Evolutionary conservation across 2,888 invertebrate species (phyloP), one percentile per base, ranked within the genome.

Genomic region (Pachymerium ferrugineum): DNA sequence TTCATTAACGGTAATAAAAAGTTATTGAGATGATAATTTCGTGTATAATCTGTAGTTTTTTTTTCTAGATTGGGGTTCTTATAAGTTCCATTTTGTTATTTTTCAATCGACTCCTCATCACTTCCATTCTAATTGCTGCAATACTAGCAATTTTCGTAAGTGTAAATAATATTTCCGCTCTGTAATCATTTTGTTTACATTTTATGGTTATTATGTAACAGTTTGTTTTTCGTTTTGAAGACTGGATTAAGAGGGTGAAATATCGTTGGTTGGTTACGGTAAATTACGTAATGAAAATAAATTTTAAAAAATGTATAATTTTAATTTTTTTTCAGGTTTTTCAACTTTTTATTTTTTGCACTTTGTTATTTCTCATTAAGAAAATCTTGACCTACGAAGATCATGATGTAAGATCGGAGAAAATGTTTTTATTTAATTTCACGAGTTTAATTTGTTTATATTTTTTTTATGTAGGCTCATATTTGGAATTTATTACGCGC

Each of bases 401-500:
- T 47, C 47, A 47, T n/a, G 47, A 47, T 19, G 47, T 47, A 47
- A 47, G 0, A n/a, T n/a, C n/a, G n/a, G n/a, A 38, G 16, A 38
- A 38, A 12, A 38, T 16, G 12, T 38, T 38, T 8, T 70, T 35
- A 1, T 19, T 67, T n/a, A n/a, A n/a, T n/a, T n/a, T n/a, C n/a
- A n/a, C n/a, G n/a, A n/a, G n/a, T n/a, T n/a, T n/a, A n/a, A n/a
- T n/a, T 25, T 1, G 5, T 1, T 70, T 29, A 70, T 10, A 30
- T 31, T 70, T 70, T 72, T 54, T 12, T 75, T 71, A 79, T 79
- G 31, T 78, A 90, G 82, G 85, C 86, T 0, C 92, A 92, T 79
- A 86, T 93, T 3, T 88, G 88, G 81, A 89, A 90, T 75, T 86
- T 93, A 19, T 81, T 92, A 1, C 84, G 84, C 72, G 86, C 91